Evolutionary conservation across 2,113 vertebrate genomes (phyloP).

Genomic region (Coturnix japonica): DNA sequence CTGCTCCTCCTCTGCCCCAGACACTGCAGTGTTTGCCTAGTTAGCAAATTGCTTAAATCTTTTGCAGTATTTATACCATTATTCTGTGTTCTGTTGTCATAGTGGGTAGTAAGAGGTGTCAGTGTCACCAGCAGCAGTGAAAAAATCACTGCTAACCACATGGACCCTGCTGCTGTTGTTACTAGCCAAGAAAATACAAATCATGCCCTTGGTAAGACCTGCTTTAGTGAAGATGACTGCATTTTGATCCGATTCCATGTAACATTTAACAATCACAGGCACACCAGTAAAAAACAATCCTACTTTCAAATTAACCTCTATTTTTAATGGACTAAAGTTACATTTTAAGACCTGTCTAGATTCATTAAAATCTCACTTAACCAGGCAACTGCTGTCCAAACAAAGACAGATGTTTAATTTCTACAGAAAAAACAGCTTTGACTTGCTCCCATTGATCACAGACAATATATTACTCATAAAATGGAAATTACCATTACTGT

Average conservation of each 20-base stretch:
- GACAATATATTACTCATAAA: background rate
- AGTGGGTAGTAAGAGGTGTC: background rate
- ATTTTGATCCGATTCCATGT: background rate
- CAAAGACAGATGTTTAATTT: background rate
- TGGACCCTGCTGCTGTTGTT: background rate
- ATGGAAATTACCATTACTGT: rapidly evolving
- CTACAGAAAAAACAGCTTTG: background rate
- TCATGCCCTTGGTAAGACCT: background rate
- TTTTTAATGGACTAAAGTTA: background rate
- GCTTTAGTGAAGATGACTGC: background rate
- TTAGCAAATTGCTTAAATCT: background rate
- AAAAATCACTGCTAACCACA: background rate
- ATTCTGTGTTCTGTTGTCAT: background rate
- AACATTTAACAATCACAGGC: background rate
- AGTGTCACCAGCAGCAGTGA: background rate
- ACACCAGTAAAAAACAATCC: background rate
- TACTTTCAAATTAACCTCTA: background rate
- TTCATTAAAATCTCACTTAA: background rate
- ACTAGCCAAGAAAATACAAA: background rate
- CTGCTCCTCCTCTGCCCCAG: background rate
- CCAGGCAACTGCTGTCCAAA: background rate
- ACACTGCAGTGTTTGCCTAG: too few species aligned
- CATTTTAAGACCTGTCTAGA: background rate
- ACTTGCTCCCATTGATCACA: background rate
- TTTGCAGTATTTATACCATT: background rate